A percentile compares a stretch with the other conserved stretches of the same genome.
phyloP scores from a whole-genome alignment of 2,113 vertebrate species.

The Dromiciops gliroides region DNA sequence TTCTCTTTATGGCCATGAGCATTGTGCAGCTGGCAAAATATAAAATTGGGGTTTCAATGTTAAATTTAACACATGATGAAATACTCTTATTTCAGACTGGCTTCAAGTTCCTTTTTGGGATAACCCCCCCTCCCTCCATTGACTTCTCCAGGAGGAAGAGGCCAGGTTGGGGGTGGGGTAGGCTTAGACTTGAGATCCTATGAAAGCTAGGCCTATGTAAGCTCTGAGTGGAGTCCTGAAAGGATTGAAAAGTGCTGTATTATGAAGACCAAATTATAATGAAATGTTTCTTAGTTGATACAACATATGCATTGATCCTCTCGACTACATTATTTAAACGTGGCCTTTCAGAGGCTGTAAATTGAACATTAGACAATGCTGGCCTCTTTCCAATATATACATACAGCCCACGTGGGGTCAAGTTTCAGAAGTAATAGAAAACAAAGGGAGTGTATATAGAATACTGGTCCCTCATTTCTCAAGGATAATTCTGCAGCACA shows the following conservation, averaged over 20 bases:
- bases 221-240: neutral
- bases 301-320: neutral
- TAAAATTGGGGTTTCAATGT: neutral
- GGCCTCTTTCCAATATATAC: neutral
- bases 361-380: neutral
- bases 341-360: neutral
- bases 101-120: neutral
- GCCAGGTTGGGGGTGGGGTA: neutral
- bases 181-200: neutral
- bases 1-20: neutral
- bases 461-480: neutral
- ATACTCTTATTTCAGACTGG: neutral
- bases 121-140: neutral
- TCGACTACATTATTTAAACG: neutral
- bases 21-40: neutral
- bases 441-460: neutral
- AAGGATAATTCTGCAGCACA: neutral
- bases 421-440: neutral
- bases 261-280: neutral
- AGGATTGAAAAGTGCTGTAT: neutral
- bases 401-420: neutral
- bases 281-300: neutral
- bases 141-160: neutral
- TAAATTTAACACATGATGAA: neutral
- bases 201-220: neutral